These are phyloP conservation scores for Raphicerus campestris DNA, from an alignment of 2,113 vertebrate species.

Conservation along the genomic window DNA sequence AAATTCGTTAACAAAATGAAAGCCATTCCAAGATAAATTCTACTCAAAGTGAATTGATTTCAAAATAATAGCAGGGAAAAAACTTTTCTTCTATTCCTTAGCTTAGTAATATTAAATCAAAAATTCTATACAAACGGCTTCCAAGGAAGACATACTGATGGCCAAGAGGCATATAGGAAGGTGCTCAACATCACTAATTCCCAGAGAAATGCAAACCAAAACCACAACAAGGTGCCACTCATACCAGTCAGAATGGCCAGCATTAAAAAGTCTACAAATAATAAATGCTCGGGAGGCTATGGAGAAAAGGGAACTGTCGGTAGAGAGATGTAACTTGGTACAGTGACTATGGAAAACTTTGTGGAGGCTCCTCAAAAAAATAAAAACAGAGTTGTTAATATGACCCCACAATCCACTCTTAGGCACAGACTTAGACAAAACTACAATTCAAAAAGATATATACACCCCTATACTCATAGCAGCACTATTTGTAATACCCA, in stretches of 20 bases:
- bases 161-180: not conserved
- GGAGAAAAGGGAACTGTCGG: not conserved
- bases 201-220: not conserved
- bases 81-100: conserved; percentile 1
- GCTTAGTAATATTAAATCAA: conserved; percentile 38
- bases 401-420: not conserved
- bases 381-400: not conserved
- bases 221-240: not conserved
- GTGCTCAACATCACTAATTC: not conserved
- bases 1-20: conserved; percentile 53
- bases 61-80: not conserved
- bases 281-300: not conserved
- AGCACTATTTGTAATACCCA: not conserved
- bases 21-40: conserved; percentile 54
- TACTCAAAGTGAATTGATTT: conserved; percentile 48
- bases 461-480: not conserved
- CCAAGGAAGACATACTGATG: not conserved
- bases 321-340: not conserved
- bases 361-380: not conserved
- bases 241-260: not conserved
- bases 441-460: not conserved
- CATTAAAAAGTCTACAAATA: not conserved
- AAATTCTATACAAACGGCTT: not conserved
- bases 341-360: not conserved
- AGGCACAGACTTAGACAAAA: not conserved